A percentile compares a stretch with the other conserved stretches of the same genome.
Evolutionary conservation across 2,888 invertebrate genomes (phyloP).

Genomic region (Spisula subtruncata): DNA sequence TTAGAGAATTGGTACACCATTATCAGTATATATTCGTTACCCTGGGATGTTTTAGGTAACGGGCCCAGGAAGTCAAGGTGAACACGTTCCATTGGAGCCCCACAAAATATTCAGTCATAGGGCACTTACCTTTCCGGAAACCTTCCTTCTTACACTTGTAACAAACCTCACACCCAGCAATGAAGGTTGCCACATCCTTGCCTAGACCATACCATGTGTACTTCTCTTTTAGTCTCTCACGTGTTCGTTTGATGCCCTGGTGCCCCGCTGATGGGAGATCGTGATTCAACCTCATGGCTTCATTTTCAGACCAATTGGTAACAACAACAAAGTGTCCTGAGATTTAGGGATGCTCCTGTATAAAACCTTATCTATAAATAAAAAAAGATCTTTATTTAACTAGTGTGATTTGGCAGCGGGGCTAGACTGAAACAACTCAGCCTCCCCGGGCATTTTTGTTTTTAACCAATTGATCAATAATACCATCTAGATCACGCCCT

Average conservation of each 20-base stretch:
- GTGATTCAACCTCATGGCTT: slow-evolving; percentile 26
- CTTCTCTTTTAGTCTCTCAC: slow-evolving; percentile 13
- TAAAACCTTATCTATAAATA: not conserved
- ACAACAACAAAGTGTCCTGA: not conserved
- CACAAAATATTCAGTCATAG: slow-evolving; percentile 40
- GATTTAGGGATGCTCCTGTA: not conserved
- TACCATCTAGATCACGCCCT: no score
- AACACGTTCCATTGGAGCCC: slow-evolving; percentile 46
- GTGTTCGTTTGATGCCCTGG: slow-evolving; percentile 52
- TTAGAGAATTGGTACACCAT: slow-evolving; percentile 49
- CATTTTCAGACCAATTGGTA: not conserved
- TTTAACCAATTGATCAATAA: not conserved
- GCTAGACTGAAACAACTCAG: not conserved
- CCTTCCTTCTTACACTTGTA: slow-evolving; percentile 32
- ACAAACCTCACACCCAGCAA: slow-evolving; percentile 26
- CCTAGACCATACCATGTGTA: slow-evolving; percentile 51
- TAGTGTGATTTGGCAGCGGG: slow-evolving; percentile 29
- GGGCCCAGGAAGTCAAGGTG: slow-evolving; percentile 38
- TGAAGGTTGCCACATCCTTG: slow-evolving; percentile 21
- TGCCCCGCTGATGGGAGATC: slow-evolving; percentile 55
- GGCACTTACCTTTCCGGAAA: slow-evolving; percentile 11
- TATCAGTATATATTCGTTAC: slow-evolving; percentile 38
- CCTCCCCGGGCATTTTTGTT: not conserved
- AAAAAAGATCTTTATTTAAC: slow-evolving; percentile 17
- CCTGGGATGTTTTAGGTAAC: slow-evolving; percentile 17